Evolutionary conservation across 2,888 invertebrate genomes (phyloP), one percentile per base, ranked within the genome.

Genomic region (Steinernema scapterisci): DNA sequence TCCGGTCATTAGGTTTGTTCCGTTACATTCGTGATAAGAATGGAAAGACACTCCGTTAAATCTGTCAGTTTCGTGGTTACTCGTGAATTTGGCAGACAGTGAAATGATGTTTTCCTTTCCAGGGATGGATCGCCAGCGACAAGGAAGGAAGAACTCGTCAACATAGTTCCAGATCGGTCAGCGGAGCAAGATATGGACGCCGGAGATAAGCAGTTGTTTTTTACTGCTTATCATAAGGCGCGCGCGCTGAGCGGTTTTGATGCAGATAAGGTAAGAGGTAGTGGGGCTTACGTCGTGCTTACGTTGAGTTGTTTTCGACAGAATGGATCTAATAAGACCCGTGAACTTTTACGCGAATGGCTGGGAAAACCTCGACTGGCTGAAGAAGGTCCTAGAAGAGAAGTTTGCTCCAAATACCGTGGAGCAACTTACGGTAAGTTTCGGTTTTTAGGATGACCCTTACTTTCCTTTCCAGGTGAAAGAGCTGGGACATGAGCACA

Each of bases 181-280:
- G 38, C 38, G 3, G 9, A 38, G 5, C 38, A 9, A 38, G 38
- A 38, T 38, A 9, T 38, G 38, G 38, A 38, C 38, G 38, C 9
- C 38, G 38, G 63, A 63, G 63, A 63, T 63, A 63, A 63, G 63
- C 52, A 27, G 63, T 38, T 63, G 63, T 63, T 63, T 63, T 63
- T 31, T 21, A 16, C 6, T 13, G 13, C 54, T 25, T 54, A 16
- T 48, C n/a, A 48, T 13, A 13, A 48, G 13, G 19, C 16, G 13
- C 16, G 13, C 16, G 16, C 48, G 19, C 3, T 48, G 13, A 16
- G 48, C 3, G 38, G 38, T 38, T 38, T 38, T 9, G 38, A 3
- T 6, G 38, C 38, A n/a, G 54, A 54, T 54, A 54, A 54, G 23
- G 23, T 21, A 54, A 38, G 38, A 38, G 48, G 3, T 19, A 48